A percentile compares a stretch with the other conserved stretches of the same genome.
Evolutionary conservation across 2,113 vertebrate genomes (phyloP).

Genomic region (Sphyrna mokarran): DNA sequence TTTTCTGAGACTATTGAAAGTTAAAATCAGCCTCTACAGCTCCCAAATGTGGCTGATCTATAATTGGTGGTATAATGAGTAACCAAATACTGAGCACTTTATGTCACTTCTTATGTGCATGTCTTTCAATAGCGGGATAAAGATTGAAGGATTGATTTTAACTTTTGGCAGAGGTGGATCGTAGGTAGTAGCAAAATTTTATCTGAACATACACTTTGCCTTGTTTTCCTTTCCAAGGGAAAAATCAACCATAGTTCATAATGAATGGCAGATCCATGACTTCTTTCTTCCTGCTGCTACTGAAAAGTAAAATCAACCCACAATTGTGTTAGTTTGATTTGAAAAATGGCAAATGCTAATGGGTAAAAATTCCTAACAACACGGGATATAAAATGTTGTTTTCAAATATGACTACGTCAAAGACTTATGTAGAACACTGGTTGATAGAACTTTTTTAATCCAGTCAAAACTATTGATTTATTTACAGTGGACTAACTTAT

Average conservation of each 20-base stretch:
- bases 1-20: background rate
- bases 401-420: background rate
- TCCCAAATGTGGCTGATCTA: background rate
- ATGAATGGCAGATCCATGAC: background rate
- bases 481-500: background rate
- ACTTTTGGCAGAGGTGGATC: background rate
- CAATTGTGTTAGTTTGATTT: background rate
- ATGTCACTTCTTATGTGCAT: background rate
- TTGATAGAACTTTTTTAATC: background rate
- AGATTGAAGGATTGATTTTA: background rate
- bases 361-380: background rate
- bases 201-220: background rate
- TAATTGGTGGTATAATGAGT: background rate
- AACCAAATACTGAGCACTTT: background rate
- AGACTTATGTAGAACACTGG: background rate
- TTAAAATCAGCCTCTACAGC: background rate
- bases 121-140: background rate
- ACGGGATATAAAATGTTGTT: background rate
- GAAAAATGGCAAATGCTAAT: background rate
- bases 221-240: background rate
- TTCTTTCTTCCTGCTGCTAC: background rate
- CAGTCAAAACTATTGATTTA: conserved; percentile 15
- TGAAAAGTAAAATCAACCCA: background rate
- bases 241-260: background rate
- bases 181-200: background rate